Evolutionary conservation across 2,113 vertebrate genomes (phyloP), one percentile per base, ranked within the genome.

Genomic region (Parus major): DNA sequence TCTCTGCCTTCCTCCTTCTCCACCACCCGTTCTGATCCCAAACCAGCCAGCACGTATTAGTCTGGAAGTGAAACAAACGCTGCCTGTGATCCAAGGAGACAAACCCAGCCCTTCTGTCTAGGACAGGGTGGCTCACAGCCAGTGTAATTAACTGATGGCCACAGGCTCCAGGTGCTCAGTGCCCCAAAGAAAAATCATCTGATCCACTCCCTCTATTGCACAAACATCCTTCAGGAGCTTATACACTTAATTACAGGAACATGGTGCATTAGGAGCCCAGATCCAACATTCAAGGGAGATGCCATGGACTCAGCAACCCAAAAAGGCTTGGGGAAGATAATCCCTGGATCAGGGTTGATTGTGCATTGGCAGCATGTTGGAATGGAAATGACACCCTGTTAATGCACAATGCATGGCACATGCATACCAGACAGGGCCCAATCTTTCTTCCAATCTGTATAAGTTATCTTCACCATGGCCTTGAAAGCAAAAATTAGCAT

Each of bases 341-440:
- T 60, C 50, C 33, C 35, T 39, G 15, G 25, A 49, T 73, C 36
- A 44, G 41, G 12, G 53, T 36, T 65, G 56, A 44, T 5, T 1
- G 1, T 65, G 12, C 15, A 15, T 2, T n/a, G 28, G 52, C 31
- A 59, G 28, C 27, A 49, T 0, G 4, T 8, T 22, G 24, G 42
- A 91, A 81, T 41, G 21, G 56, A 78, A 59, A 10, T 13, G 7
- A 36, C 46, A 27, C 23, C 3, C 4, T 19, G 21, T 39, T 41
- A 78, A 60, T 33, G 6, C 29, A 46, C 56, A 42, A 8, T 41
- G 15, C 36, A 16, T 10, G 8, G 56, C 39, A 55, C 33, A 68
- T 8, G 24, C 20, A 39, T 18, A 12, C 35, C 65, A 71, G 52
- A 28, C 8, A 39, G 65, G 27, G 27, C 20, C 35, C 35, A 23